These are phyloP conservation scores for Pygocentrus nattereri DNA, from an alignment of 2,797 vertebrate species.

Conservation along the genomic window DNA sequence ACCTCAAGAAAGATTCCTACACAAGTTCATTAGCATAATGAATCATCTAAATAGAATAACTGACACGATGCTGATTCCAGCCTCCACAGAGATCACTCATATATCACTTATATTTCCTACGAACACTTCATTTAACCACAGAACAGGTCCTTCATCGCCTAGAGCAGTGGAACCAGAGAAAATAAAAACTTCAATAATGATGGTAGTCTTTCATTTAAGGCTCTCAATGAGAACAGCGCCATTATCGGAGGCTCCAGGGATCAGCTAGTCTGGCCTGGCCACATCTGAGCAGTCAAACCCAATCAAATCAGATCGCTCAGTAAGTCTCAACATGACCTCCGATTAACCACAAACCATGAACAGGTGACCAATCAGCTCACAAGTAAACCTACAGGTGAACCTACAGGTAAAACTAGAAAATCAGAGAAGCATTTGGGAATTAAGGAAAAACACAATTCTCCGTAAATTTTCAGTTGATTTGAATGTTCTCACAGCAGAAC, in stretches of 20 bases:
- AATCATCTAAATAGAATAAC: background rate
- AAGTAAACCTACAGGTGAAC: no score
- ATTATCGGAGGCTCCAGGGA: constrained; percentile 34
- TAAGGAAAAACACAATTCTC: background rate
- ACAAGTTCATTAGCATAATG: background rate
- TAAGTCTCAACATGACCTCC: no score
- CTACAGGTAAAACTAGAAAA: background rate
- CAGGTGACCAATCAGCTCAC: no score
- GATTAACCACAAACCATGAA: no score
- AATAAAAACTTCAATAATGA: no score
- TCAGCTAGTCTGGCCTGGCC: constrained; percentile 33
- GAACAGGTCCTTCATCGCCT: background rate
- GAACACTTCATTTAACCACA: background rate
- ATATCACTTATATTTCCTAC: background rate
- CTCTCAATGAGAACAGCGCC: background rate
- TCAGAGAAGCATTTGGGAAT: background rate
- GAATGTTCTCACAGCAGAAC: no score
- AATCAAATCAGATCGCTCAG: constrained; percentile 17
- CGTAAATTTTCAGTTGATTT: background rate
- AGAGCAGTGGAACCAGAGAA: background rate
- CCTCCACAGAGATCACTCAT: no score
- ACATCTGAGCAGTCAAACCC: constrained; percentile 41
- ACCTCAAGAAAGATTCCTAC: background rate
- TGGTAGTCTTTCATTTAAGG: no score
- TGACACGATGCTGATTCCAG: background rate